Base-by-base conservation (phyloP, 2,797 vertebrate species). In the Pristis pectinata region DNA sequence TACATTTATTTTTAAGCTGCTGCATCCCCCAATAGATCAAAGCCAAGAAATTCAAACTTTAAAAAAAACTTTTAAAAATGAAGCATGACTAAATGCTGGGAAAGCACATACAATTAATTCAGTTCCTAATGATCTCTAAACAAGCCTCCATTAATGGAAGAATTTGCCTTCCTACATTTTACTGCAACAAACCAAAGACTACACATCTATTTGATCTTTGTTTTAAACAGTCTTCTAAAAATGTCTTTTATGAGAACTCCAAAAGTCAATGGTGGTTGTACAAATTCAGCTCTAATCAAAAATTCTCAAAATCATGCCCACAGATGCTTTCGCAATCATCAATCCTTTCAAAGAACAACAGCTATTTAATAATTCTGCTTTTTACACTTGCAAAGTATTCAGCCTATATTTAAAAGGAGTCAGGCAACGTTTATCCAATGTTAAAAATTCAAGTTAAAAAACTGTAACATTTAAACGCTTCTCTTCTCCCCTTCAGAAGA, bases 71-170 rank as follows among this genome's bases (percentile, higher is more conserved):
- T 56, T 30, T 2, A 34, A 94, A 61, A 82, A 83, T 83, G 94
- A 83, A 83, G 80, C 41, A 82, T 41, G 80, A n/a, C 17, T 41
- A 82, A 94, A 80, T 94, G 79, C 49, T 24, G 76, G 59, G 74
- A 94, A 79, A 94, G 94, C 34, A 13, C 7, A 37, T 94, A 94
- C 79, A 53, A 94, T 94, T 94, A 80, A 74, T 67, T 94, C n/a
- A 82, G 94, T 83, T 94, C 44, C 53, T 94, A 80, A 82, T 94
- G 94, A 94, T 49, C 80, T 94, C 80, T 56, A 83, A 94, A 83
- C 41, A 64, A 67, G 94, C 77, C 94, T n/a, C 22, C 56, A 30
- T 67, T 77, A 80, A 83, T 70, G n/a, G 41, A 53, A 27, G 19
- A 94, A 94, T 94, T 41, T 94, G 77, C 76, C 80, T 94, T 94